phyloP scores from a whole-genome alignment of 37 sponge, comb jelly and placozoan species.

The Chondrosia reniformis region DNA sequence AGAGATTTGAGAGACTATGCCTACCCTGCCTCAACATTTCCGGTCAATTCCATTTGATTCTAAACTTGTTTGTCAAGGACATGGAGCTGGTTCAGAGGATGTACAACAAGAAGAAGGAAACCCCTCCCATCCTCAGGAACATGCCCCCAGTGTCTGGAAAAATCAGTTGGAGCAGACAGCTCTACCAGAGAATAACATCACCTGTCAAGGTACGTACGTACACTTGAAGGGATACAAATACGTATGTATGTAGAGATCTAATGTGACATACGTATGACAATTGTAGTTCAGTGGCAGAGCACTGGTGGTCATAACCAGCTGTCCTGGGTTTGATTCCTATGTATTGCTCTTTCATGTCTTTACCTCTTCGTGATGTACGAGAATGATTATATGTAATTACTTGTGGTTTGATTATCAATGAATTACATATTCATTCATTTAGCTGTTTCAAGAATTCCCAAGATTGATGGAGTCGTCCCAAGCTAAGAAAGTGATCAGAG shows the following conservation, averaged over 20 bases:
- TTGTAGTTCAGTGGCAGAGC: no score
- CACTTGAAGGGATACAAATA: background rate
- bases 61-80: constrained; percentile 68
- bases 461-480: constrained; percentile 59
- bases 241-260: background rate
- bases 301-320: no score
- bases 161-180: constrained; percentile 93
- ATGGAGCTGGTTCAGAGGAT: constrained; percentile 77
- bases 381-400: no score
- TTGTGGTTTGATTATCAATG: no score
- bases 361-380: no score
- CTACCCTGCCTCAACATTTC: constrained; percentile 66
- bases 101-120: constrained; percentile 84
- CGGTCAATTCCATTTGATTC: constrained; percentile 50
- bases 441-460: constrained; percentile 44
- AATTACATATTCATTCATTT: no score
- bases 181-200: constrained; percentile 77
- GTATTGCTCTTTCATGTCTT: background rate
- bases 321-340: no score
- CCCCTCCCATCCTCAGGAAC: constrained; percentile 84
- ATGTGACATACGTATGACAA: no score
- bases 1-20: constrained; percentile 65
- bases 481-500: constrained; percentile 77
- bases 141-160: constrained; percentile 92
- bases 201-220: constrained; percentile 56